A percentile compares a stretch with the other conserved stretches of the same genome.
Conservation (phyloP, 2,113 vertebrate species). For the Osmerus mordax region DNA sequence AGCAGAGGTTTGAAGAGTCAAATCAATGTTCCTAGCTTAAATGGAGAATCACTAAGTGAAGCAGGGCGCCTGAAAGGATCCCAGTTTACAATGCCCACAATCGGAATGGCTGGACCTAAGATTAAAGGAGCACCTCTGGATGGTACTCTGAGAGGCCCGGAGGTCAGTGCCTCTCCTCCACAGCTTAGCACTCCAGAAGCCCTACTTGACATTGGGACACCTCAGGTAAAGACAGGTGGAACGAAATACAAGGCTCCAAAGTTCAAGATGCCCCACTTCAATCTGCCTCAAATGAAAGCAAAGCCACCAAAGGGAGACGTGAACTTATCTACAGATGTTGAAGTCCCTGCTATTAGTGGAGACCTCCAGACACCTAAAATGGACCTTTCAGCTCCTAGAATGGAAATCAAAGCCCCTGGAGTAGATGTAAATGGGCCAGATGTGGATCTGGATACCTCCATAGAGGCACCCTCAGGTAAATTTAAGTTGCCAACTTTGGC, state of each 20-base stretch:
- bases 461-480: slow-evolving; percentile 15
- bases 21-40: slow-evolving; percentile 41
- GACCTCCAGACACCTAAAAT: slow-evolving; percentile 42
- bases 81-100: slow-evolving; percentile 42
- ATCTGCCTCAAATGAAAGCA: slow-evolving; percentile 21
- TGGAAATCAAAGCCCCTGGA: slow-evolving; percentile 32
- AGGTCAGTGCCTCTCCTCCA: slow-evolving; percentile 46
- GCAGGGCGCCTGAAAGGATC: no score
- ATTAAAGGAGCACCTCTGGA: slow-evolving; percentile 50
- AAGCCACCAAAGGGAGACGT: slow-evolving; percentile 38
- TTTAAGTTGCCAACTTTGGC: slow-evolving; percentile 28
- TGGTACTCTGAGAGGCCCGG: slow-evolving; percentile 39
- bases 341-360: slow-evolving; percentile 39
- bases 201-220: slow-evolving; percentile 44
- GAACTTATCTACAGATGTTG: slow-evolving; percentile 34
- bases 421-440: slow-evolving; percentile 38
- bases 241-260: slow-evolving; percentile 35
- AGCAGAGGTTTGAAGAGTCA: slow-evolving; percentile 32
- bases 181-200: slow-evolving; percentile 41
- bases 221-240: slow-evolving; percentile 33
- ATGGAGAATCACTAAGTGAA: slow-evolving; percentile 49
- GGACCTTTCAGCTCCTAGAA: slow-evolving; percentile 35
- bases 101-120: slow-evolving; percentile 47
- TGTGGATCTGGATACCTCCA: neutral
- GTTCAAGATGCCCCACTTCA: slow-evolving; percentile 59